Conservation (phyloP, 2,113 vertebrate species). For the Lanius collurio region DNA sequence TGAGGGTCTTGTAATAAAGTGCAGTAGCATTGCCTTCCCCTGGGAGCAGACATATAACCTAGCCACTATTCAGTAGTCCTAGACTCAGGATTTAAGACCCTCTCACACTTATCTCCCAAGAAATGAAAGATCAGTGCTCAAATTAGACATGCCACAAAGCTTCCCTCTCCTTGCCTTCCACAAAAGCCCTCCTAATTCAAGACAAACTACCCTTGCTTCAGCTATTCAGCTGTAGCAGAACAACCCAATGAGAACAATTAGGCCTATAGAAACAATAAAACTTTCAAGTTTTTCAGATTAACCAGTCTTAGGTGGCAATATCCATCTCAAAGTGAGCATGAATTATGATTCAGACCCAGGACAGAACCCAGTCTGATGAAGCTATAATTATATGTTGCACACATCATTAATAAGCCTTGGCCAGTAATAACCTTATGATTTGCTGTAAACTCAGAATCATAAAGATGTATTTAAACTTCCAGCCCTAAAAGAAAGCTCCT, state of each 20-base stretch:
- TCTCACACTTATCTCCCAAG: not conserved
- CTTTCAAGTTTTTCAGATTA: not conserved
- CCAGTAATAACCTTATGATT: constrained; percentile 14
- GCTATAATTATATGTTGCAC: not conserved
- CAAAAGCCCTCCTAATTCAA: not conserved
- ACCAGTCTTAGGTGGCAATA: not conserved
- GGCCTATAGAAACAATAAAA: not conserved
- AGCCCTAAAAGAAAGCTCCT: not conserved
- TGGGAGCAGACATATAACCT: not conserved
- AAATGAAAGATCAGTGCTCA: not conserved
- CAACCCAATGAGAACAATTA: not conserved
- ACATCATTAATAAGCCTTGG: constrained; percentile 10
- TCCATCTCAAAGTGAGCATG: not conserved
- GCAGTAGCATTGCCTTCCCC: not conserved
- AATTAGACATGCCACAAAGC: not conserved
- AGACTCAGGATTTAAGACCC: not conserved
- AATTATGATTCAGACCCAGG: not conserved
- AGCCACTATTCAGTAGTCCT: not conserved
- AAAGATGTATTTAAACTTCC: not conserved
- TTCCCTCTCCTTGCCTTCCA: not conserved
- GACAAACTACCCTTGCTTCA: not conserved
- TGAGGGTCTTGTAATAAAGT: not conserved
- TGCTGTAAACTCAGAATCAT: not conserved
- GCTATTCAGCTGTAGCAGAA: not conserved
- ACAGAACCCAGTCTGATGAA: not conserved